A percentile compares a stretch with the other conserved stretches of the same genome.
Conservation (phyloP, 2,888 invertebrate species). For the Octonoba sinensis region DNA sequence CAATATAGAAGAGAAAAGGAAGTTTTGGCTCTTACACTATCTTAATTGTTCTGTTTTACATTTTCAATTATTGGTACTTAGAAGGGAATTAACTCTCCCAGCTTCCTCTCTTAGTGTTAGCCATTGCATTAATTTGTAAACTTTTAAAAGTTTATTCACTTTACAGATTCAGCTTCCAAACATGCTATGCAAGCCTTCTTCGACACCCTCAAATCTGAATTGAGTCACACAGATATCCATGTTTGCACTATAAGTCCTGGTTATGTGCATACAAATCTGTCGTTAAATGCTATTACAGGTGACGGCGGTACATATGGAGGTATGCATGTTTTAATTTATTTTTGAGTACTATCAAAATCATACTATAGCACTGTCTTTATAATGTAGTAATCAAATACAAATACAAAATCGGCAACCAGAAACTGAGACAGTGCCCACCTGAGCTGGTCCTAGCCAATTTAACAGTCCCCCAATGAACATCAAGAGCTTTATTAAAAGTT, state of each 20-base stretch:
- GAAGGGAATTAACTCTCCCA: not conserved
- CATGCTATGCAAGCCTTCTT: conserved; percentile 95
- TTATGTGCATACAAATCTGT: conserved; percentile 91
- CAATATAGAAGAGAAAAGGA: too few species aligned
- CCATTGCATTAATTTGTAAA: not conserved
- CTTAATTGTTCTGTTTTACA: too few species aligned
- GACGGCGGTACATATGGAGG: conserved; percentile 85
- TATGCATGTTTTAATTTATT: conserved; percentile 69
- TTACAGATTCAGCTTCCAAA: conserved; percentile 85
- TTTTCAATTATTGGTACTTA: too few species aligned
- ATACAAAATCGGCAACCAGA: too few species aligned
- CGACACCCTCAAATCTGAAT: conserved; percentile 90
- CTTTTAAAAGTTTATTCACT: not conserved
- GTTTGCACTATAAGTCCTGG: conserved; percentile 92
- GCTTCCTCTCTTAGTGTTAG: not conserved
- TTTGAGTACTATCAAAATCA: not conserved
- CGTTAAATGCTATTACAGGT: conserved; percentile 89
- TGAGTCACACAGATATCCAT: conserved; percentile 80
- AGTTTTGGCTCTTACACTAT: too few species aligned
- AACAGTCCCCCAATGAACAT: too few species aligned
- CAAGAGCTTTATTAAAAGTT: too few species aligned
- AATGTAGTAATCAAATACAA: not conserved
- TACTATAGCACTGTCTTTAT: not conserved
- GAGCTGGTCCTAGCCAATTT: too few species aligned
- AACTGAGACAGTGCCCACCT: too few species aligned